These are phyloP conservation scores for Manis javanica DNA, from an alignment of 2,797 vertebrate species.

Conservation along the genomic window DNA sequence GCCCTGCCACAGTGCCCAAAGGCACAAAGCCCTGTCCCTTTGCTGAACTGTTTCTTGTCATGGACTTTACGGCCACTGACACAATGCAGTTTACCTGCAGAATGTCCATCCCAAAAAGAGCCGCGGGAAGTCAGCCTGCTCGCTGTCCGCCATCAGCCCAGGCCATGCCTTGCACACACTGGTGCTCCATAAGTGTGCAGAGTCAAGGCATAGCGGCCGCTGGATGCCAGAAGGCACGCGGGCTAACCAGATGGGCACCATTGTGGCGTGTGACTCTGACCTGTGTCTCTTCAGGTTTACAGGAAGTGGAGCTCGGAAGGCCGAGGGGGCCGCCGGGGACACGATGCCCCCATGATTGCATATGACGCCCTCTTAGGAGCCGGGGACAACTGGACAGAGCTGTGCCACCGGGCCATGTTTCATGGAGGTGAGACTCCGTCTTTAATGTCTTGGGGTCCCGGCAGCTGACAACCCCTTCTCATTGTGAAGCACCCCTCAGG, in stretches of 20 bases:
- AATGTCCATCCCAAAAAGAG: neutral
- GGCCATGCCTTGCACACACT: neutral
- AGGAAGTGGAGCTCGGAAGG: slow-evolving; percentile 98
- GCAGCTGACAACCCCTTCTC: neutral
- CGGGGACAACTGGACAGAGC: slow-evolving; percentile 91
- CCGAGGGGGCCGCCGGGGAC: slow-evolving; percentile 92
- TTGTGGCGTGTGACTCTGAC: neutral
- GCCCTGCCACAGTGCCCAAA: too few species aligned
- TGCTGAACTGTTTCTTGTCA: neutral
- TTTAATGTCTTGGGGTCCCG: neutral
- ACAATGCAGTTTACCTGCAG: neutral
- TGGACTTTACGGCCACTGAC: neutral
- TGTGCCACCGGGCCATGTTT: slow-evolving; percentile 96
- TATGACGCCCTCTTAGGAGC: slow-evolving; percentile 95
- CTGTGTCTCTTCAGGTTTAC: slow-evolving; percentile 86
- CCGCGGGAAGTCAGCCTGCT: neutral
- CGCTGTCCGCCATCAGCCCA: too few species aligned
- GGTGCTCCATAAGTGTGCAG: neutral
- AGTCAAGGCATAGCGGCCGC: accelerated
- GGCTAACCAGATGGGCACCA: accelerated
- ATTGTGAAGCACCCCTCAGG: neutral
- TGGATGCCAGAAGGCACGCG: accelerated
- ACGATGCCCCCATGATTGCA: slow-evolving; percentile 98
- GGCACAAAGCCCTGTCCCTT: too few species aligned
- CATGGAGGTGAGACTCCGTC: slow-evolving; percentile 92